Conservation (phyloP, 2,888 invertebrate genomes). For the Pelosia muscerda region DNA sequence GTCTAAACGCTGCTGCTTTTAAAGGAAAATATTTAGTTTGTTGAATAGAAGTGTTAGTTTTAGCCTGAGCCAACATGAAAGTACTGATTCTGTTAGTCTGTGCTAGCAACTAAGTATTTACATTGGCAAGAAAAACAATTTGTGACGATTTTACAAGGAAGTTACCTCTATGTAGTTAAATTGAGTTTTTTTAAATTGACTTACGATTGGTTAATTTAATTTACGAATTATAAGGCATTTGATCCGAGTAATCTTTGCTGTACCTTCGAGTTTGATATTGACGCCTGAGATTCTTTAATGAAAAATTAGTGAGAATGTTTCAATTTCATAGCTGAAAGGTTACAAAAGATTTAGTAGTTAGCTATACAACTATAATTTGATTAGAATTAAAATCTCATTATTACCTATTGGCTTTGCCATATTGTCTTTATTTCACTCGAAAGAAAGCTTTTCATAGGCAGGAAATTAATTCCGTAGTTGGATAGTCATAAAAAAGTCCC, state of each 20-base stretch:
- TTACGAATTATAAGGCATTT: too few species aligned
- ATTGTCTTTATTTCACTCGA: too few species aligned
- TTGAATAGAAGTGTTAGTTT: conserved; percentile 4
- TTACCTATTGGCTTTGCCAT: too few species aligned
- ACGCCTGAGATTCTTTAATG: not conserved
- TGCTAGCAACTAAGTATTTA: conserved; percentile 27
- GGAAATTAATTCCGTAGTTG: too few species aligned
- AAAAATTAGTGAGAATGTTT: not conserved
- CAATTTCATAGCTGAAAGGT: too few species aligned
- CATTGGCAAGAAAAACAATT: conserved; percentile 18
- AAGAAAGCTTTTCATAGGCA: too few species aligned
- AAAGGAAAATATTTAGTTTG: not conserved
- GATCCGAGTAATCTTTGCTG: not conserved
- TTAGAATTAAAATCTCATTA: too few species aligned
- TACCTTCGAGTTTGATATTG: not conserved
- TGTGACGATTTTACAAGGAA: conserved; percentile 1
- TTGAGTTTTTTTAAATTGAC: not conserved
- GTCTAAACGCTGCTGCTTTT: not conserved
- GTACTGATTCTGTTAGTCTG: conserved; percentile 17
- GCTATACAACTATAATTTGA: too few species aligned
- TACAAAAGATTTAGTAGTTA: too few species aligned
- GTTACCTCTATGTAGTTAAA: not conserved
- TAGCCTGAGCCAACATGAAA: conserved; percentile 27
- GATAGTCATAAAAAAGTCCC: too few species aligned
- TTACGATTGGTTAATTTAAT: conserved; percentile 1